phyloP scores from a whole-genome alignment of 2,888 invertebrate genomes.

The Dione juno region DNA sequence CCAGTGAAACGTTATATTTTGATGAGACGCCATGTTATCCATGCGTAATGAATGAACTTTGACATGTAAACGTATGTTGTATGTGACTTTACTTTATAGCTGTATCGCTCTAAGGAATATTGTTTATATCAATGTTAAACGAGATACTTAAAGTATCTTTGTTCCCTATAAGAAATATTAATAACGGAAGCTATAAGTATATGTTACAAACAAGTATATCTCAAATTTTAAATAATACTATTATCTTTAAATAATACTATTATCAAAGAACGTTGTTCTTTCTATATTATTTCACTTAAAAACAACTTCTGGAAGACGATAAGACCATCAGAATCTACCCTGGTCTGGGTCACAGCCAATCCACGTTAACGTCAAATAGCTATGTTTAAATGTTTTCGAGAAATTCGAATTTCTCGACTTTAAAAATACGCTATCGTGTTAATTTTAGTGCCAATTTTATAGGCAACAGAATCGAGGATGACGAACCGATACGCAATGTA shows the following conservation, averaged over 20 bases:
- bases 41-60: not conserved
- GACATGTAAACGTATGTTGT: slow-evolving; percentile 3
- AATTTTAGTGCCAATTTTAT: slow-evolving; percentile 18
- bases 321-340: not conserved
- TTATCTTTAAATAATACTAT: not conserved
- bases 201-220: too few relatives aligned
- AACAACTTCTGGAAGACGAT: not conserved
- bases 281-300: not conserved
- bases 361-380: slow-evolving; percentile 5
- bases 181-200: too few relatives aligned
- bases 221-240: not conserved
- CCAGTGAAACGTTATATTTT: slow-evolving; percentile 9
- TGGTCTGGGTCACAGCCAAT: slow-evolving; percentile 21
- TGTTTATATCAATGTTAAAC: not conserved
- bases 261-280: not conserved
- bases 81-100: not conserved
- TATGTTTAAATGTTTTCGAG: slow-evolving; percentile 14
- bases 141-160: not conserved
- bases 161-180: not conserved
- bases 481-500: slow-evolving; percentile 10
- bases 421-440: slow-evolving; percentile 17
- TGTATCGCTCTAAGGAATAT: not conserved
- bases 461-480: slow-evolving; percentile 19
- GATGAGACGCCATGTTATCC: slow-evolving; percentile 16
- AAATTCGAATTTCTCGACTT: slow-evolving; percentile 9